A percentile compares a stretch with the other conserved stretches of the same genome.
These are phyloP conservation scores for Dufourea novaeangliae DNA, from an alignment of 1,140 invertebrate species.

Conservation along the genomic window DNA sequence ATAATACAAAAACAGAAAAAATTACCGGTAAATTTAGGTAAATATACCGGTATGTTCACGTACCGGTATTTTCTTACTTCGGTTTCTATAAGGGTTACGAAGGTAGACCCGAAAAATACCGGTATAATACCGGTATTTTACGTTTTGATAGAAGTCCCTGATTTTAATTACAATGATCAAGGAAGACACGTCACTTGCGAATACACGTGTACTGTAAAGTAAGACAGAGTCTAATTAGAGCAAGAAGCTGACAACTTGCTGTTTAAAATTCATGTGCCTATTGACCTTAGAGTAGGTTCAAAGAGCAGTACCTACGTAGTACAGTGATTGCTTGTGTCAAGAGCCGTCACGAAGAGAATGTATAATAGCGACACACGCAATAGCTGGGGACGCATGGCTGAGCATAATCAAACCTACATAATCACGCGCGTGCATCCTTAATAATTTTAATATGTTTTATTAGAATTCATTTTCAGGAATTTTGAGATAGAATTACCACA, in stretches of 20 bases:
- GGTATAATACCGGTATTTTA: no score
- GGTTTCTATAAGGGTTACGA: no score
- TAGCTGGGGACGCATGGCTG: slow-evolving; percentile 23
- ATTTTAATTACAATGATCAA: background rate
- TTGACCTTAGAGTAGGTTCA: slow-evolving; percentile 60
- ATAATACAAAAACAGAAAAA: no score
- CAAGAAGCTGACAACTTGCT: slow-evolving; percentile 30
- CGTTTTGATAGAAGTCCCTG: no score
- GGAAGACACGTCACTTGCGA: slow-evolving; percentile 4
- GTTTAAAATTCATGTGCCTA: slow-evolving; percentile 63
- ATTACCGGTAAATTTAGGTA: no score
- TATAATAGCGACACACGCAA: slow-evolving; percentile 38
- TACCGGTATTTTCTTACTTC: no score
- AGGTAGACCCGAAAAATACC: no score
- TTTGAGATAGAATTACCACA: background rate
- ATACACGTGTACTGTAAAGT: slow-evolving; percentile 1
- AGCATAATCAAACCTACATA: slow-evolving; percentile 47
- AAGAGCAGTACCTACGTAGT: slow-evolving; percentile 39
- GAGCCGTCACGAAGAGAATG: slow-evolving; percentile 45
- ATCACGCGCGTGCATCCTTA: slow-evolving; percentile 31
- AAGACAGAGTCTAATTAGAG: slow-evolving; percentile 54
- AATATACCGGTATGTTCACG: no score
- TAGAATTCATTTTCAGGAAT: slow-evolving; percentile 3
- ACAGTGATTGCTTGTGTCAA: slow-evolving; percentile 58
- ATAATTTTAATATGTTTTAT: slow-evolving; percentile 31